phyloP scores from a whole-genome alignment of 1,140 invertebrate genomes.

The Penaeus vannamei region DNA sequence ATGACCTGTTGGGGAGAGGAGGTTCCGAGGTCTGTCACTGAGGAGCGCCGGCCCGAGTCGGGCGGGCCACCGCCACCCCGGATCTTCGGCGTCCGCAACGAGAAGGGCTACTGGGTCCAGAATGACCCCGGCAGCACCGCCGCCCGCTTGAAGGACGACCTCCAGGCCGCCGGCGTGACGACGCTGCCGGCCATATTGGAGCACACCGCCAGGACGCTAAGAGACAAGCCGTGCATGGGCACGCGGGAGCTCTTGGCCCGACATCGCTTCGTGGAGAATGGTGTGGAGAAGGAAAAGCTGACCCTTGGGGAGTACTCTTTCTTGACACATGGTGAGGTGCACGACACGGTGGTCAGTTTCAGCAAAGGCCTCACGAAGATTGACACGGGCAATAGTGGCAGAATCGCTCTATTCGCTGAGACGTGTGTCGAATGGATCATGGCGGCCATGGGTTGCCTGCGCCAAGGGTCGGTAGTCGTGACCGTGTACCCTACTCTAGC shows the following conservation, averaged over 20 bases:
- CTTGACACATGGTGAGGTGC: slow-evolving; percentile 71
- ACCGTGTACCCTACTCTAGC: slow-evolving; percentile 68
- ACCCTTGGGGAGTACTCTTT: slow-evolving; percentile 71
- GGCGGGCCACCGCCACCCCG: too few species aligned
- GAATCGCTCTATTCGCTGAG: slow-evolving; percentile 73
- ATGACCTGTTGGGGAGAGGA: too few species aligned
- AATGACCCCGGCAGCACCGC: rapidly evolving
- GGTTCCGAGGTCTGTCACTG: too few species aligned
- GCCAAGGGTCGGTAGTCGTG: slow-evolving; percentile 65
- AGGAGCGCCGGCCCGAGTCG: too few species aligned
- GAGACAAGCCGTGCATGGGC: slow-evolving; percentile 61
- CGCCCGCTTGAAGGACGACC: too few species aligned
- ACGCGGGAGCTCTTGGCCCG: slow-evolving; percentile 56
- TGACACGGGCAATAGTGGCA: slow-evolving; percentile 70
- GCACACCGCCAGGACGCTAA: slow-evolving; percentile 54
- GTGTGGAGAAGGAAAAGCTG: slow-evolving; percentile 62
- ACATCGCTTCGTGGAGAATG: slow-evolving; percentile 45
- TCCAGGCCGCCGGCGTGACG: not conserved
- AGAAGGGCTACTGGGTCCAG: too few species aligned
- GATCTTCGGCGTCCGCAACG: too few species aligned
- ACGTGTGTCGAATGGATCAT: slow-evolving; percentile 75
- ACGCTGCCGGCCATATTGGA: slow-evolving; percentile 61
- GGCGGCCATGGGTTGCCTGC: slow-evolving; percentile 73
- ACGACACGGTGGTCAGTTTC: slow-evolving; percentile 70
- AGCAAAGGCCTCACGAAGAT: slow-evolving; percentile 68